Conservation (phyloP, 2,797 vertebrate species). For the Centropyge bicolor region DNA sequence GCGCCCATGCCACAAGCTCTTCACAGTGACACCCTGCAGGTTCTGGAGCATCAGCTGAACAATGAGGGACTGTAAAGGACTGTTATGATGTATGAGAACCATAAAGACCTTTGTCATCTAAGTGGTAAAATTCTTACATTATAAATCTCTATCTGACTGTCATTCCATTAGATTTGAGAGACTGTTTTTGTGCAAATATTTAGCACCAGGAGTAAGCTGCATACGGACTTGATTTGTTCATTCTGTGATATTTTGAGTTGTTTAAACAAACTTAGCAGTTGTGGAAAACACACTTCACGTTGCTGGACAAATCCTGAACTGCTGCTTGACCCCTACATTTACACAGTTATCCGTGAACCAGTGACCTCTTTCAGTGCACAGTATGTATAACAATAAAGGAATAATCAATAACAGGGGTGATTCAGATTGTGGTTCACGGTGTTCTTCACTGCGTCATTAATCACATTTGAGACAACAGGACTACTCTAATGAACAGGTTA, state of each 20-base stretch:
- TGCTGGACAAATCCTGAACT: neutral
- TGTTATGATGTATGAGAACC: slow-evolving; percentile 54
- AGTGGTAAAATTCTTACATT: slow-evolving; percentile 39
- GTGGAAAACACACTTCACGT: neutral
- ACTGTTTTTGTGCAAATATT: slow-evolving; percentile 26
- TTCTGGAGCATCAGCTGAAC: slow-evolving; percentile 67
- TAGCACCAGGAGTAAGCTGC: neutral
- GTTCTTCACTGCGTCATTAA: neutral
- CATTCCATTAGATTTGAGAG: slow-evolving; percentile 38
- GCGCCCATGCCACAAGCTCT: slow-evolving; percentile 47
- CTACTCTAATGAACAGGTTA: neutral
- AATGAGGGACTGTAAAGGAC: slow-evolving; percentile 56
- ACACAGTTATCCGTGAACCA: neutral
- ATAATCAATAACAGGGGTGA: neutral
- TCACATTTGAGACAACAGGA: neutral
- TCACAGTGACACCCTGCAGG: slow-evolving; percentile 58
- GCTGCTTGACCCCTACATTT: neutral
- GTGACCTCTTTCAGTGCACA: neutral
- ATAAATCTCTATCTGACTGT: slow-evolving; percentile 60
- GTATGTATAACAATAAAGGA: neutral
- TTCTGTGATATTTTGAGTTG: neutral
- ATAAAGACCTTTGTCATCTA: slow-evolving; percentile 63
- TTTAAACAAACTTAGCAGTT: neutral
- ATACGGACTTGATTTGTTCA: neutral
- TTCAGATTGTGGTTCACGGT: neutral